Evolutionary conservation across 2,797 vertebrate genomes (phyloP), one percentile per base, ranked within the genome.

Genomic region (Oreortyx pictus): DNA sequence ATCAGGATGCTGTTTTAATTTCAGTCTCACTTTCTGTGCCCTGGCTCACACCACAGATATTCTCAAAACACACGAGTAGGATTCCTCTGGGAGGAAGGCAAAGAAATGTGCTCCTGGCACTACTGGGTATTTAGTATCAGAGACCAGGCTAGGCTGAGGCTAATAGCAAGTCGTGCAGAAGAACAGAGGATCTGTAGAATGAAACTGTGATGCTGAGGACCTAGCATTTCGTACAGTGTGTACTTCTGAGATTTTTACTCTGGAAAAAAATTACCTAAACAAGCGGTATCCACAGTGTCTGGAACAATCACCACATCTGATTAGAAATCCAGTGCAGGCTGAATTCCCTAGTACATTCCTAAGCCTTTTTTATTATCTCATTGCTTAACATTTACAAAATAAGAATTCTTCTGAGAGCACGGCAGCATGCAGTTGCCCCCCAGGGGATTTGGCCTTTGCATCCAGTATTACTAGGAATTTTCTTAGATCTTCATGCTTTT

Each of bases 51-150:
- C 27, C 19, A 23, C 14, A 33, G 19, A 6, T 31, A 49, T 19
- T 16, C 39, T 46, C 43, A 54, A 35, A 67, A 49, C 15, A 60
- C 35, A 14, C 0, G 0, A 25, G 46, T 20, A 64, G 35, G 35
- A 67, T 64, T 92, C 18, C 57, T 15, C 2, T 4, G 9, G 18
- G 52, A 76, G 14, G 43, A 90, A 15, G 27, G 15, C 50, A 82
- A 70, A 37, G 3, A 46, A 41, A 70, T 9, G 9, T 14, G 10
- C 13, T 90, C 39, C 39, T 62, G 81, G 4, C 41, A 41, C 31
- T 27, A 22, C 14, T 59, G 37, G 25, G 5, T 66, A 29, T 22
- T 64, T 39, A 35, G 47, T 35, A 62, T 9, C 60, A 52, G 22
- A 72, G 18, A 64, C 8, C 22, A 52, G 27, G 19, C 31, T 49